Conservation (phyloP, 2,888 invertebrate species). For the Drosophila antonietae region DNA sequence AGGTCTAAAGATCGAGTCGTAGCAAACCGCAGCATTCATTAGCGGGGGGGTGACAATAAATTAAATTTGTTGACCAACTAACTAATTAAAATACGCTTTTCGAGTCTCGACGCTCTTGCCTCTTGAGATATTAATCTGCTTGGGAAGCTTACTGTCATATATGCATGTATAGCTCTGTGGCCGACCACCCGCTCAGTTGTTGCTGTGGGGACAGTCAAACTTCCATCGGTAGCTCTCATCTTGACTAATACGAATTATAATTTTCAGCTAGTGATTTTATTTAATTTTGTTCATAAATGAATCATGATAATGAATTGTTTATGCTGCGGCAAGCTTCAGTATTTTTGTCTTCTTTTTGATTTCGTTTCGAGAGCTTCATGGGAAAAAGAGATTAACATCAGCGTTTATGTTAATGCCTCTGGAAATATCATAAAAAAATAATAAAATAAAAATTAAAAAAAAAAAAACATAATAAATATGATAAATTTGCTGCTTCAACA, state of each 20-base stretch:
- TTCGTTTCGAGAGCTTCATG: conserved; percentile 60
- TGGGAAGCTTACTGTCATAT: conserved; percentile 71
- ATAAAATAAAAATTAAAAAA: not conserved
- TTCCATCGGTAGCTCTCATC: conserved; percentile 74
- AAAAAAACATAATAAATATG: conserved; percentile 23
- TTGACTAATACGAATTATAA: conserved; percentile 68
- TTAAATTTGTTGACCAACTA: conserved; percentile 73
- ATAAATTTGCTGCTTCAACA: conserved; percentile 60
- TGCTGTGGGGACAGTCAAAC: conserved; percentile 13
- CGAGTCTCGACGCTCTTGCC: conserved; percentile 24
- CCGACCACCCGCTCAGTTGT: conserved; percentile 65
- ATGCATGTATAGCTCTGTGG: conserved; percentile 3
- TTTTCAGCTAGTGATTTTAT: conserved; percentile 70
- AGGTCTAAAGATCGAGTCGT: conserved; percentile 22
- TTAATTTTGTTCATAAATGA: conserved; percentile 74
- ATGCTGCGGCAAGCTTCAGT: conserved; percentile 50
- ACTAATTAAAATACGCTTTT: conserved; percentile 81
- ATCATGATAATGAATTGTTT: conserved; percentile 81
- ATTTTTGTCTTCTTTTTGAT: not conserved
- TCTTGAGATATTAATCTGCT: conserved; percentile 81
- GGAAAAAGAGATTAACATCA: conserved; percentile 81
- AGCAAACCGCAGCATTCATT: conserved; percentile 60
- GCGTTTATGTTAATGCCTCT: conserved; percentile 77
- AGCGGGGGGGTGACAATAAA: conserved; percentile 81
- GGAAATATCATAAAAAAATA: conserved; percentile 68